phyloP scores from a whole-genome alignment of 2,888 invertebrate species.

The Drosophila lutescens region DNA sequence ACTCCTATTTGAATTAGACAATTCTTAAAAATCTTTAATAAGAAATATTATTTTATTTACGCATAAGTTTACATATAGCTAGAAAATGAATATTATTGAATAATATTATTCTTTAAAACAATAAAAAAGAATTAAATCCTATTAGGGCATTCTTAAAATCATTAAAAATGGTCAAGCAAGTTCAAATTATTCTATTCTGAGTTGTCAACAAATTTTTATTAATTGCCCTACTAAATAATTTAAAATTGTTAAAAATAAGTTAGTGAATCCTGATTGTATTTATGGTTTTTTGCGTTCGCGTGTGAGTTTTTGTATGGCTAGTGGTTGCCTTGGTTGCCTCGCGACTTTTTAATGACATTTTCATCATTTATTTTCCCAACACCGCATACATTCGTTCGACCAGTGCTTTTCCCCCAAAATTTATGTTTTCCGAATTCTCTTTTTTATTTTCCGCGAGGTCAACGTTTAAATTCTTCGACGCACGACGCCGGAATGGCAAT shows the following conservation, averaged over 20 bases:
- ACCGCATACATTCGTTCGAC: slow-evolving; percentile 53
- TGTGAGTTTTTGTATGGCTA: slow-evolving; percentile 18
- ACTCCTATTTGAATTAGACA: neutral
- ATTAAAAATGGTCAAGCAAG: no score
- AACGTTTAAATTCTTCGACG: slow-evolving; percentile 62
- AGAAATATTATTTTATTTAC: no score
- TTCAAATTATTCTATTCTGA: no score
- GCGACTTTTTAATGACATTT: slow-evolving; percentile 60
- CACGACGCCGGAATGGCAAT: slow-evolving; percentile 43
- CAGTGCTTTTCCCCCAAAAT: slow-evolving; percentile 48
- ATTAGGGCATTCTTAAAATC: no score
- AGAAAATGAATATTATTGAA: no score
- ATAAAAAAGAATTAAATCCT: no score
- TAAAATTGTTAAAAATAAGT: neutral
- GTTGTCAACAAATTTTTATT: no score
- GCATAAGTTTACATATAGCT: no score
- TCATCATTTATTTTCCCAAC: slow-evolving; percentile 68
- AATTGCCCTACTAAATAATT: no score
- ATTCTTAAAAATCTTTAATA: neutral
- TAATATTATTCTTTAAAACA: no score
- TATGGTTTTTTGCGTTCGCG: neutral
- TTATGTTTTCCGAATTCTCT: slow-evolving; percentile 61
- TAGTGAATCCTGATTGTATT: slow-evolving; percentile 3
- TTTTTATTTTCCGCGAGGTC: slow-evolving; percentile 64
- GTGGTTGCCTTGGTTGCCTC: slow-evolving; percentile 47